Percentiles rank a stretch among this genome's conserved stretches.
Conservation (phyloP, 2,113 vertebrate species). For the Rynchops niger region DNA sequence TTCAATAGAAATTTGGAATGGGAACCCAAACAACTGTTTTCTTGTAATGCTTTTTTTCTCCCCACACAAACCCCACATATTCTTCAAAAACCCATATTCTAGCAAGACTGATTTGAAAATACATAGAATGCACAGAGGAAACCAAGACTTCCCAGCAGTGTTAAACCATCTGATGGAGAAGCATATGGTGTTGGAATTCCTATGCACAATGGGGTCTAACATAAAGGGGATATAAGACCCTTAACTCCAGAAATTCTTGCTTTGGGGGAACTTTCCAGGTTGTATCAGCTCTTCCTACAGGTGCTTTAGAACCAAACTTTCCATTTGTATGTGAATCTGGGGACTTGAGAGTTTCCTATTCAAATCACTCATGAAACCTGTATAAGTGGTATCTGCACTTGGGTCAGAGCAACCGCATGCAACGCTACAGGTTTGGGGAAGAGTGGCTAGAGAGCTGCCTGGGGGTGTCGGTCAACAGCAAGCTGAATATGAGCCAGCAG, state of each 20-base stretch:
- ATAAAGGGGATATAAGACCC: background rate
- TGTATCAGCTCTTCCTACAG: background rate
- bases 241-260: background rate
- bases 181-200: background rate
- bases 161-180: background rate
- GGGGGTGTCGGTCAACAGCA: background rate
- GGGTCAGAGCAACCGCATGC: background rate
- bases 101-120: slow-evolving; percentile 16
- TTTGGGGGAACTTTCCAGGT: background rate
- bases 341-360: background rate
- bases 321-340: background rate
- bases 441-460: background rate
- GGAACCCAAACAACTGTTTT: background rate
- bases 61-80: background rate
- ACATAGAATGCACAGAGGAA: background rate
- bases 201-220: background rate
- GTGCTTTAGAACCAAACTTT: background rate
- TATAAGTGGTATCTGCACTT: background rate
- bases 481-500: background rate
- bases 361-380: background rate
- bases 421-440: background rate
- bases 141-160: background rate
- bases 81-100: background rate
- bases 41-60: background rate
- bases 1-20: background rate